phyloP scores from a whole-genome alignment of 2,888 invertebrate genomes.

The Hydropsyche betteni region DNA sequence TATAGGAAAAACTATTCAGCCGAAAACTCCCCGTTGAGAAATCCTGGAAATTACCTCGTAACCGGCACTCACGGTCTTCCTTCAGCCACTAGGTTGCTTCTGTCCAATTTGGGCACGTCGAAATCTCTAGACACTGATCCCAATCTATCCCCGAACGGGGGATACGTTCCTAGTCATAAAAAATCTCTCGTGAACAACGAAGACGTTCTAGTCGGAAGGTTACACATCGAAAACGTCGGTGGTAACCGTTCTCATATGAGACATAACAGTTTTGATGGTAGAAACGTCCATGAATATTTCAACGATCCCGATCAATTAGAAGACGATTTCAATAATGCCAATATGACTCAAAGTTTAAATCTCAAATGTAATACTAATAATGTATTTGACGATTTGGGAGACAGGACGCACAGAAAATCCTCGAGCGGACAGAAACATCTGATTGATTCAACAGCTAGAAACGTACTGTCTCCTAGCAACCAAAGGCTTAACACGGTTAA shows the following conservation, averaged over 20 bases:
- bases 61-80: slow-evolving; percentile 58
- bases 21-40: slow-evolving; percentile 62
- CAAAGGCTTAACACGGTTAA: slow-evolving; percentile 54
- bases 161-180: slow-evolving; percentile 21
- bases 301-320: slow-evolving; percentile 30
- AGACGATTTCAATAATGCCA: slow-evolving; percentile 38
- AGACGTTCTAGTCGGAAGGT: not conserved
- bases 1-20: slow-evolving; percentile 58
- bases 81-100: slow-evolving; percentile 58
- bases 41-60: slow-evolving; percentile 64
- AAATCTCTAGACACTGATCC: slow-evolving; percentile 59
- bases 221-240: not conserved
- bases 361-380: slow-evolving; percentile 30
- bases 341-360: slow-evolving; percentile 40
- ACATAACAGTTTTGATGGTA: slow-evolving; percentile 35
- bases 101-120: slow-evolving; percentile 58
- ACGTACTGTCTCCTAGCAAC: slow-evolving; percentile 56
- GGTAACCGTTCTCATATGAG: slow-evolving; percentile 22
- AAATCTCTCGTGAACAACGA: not conserved
- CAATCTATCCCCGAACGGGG: slow-evolving; percentile 44
- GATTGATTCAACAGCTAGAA: slow-evolving; percentile 61
- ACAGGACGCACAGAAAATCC: slow-evolving; percentile 13
- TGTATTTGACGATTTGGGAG: slow-evolving; percentile 10
- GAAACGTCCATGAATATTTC: slow-evolving; percentile 8
- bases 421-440: slow-evolving; percentile 16